Evolutionary conservation across 23 tunicate species (phyloP), one percentile per base, ranked within the genome.

Genomic region (Ciona savignyi): DNA sequence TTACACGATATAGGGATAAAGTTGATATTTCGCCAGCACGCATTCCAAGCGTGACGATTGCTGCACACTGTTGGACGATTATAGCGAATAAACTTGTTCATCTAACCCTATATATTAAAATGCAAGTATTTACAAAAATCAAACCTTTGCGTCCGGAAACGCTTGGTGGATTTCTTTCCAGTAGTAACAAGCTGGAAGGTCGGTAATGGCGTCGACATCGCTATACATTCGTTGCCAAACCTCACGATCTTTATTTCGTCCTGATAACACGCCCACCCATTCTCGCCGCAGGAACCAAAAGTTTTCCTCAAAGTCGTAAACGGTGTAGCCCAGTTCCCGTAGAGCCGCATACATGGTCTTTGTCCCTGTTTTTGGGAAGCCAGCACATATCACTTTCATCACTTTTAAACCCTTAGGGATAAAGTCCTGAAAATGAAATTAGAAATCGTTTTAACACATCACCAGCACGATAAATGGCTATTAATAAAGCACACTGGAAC

Each of bases 261-360:
- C 56, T 15, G 56, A 42, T 15, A 42, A 15, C 9, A 42, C 15
- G 11, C 15, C 15, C 56, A 42, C 15, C 56, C 56, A 42, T 9
- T 42, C 56, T 42, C 56, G 56, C 56, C 56, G 56, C 9, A 42
- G 56, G 56, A 42, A 42, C 56, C 56, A 42, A 15, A 42, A 42
- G 56, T 42, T 42, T 42, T 42, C 56, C 9, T 42, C 56, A 15
- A 42, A 42, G 56, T 42, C 56, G 56, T 42, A 42, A 15, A 42
- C 56, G 9, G 56, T 6, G 56, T 42, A 42, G 56, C 56, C 56
- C 11, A 42, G 56, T 15, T 42, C 56, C 11, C 56, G 56, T 42
- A 42, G 56, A 42, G 56, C 56, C 56, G 56, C 56, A 15, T 42
- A 42, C 56, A 42, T 42, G 56, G 56, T 42, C 56, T 42, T 42